A percentile compares a stretch with the other conserved stretches of the same genome.
Conservation (phyloP, 2,888 invertebrate species). For the Rutpela maculata region DNA sequence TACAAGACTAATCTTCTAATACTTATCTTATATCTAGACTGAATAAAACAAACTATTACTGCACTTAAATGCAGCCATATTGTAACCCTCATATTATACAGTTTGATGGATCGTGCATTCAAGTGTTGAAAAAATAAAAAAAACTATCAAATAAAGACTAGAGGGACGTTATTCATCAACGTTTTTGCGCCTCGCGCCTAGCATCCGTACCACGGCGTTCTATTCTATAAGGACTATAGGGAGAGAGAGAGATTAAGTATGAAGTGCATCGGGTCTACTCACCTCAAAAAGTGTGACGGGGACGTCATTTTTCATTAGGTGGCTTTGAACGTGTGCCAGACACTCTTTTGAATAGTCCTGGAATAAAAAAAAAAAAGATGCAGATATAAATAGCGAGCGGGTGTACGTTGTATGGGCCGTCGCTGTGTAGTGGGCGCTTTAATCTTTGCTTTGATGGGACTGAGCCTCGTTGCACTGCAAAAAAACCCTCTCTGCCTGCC, state of each 20-base stretch:
- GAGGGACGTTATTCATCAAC: background rate
- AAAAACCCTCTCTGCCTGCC: background rate
- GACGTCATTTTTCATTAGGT: constrained; percentile 97
- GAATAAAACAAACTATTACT: no score
- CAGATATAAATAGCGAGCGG: constrained; percentile 13
- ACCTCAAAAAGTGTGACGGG: constrained; percentile 99
- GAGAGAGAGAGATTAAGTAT: background rate
- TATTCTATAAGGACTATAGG: background rate
- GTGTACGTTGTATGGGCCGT: background rate
- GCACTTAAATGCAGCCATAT: no score
- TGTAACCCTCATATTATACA: no score
- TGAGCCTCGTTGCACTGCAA: background rate
- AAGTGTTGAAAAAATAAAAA: background rate
- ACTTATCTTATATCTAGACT: no score
- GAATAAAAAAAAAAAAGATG: constrained; percentile 37
- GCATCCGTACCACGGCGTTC: background rate
- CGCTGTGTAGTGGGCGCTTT: background rate
- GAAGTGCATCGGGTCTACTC: constrained; percentile 64
- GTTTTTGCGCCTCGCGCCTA: background rate
- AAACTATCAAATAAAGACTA: background rate
- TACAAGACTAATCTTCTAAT: no score
- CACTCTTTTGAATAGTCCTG: constrained; percentile 99
- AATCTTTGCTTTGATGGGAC: constrained; percentile 2
- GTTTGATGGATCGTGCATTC: background rate
- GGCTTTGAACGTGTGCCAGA: constrained; percentile 97